phyloP scores from a whole-genome alignment of 2,113 vertebrate species.

The Mus spicilegus region DNA sequence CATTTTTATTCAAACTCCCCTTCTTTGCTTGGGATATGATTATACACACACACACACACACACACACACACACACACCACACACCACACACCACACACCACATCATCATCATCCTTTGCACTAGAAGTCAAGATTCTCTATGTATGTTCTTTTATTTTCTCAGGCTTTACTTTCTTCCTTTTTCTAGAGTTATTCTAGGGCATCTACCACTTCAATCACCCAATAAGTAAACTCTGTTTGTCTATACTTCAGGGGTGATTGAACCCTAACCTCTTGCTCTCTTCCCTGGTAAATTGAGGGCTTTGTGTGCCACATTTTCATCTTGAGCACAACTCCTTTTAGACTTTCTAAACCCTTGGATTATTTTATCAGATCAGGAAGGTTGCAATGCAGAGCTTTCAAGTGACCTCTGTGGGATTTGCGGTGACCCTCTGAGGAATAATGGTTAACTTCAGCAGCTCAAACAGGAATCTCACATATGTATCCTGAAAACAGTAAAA shows the following conservation, averaged over 20 bases:
- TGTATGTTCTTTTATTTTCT: constrained; percentile 13
- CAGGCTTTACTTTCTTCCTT: not conserved
- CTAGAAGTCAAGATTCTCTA: not conserved
- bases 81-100: no score
- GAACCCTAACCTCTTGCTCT: constrained; percentile 57
- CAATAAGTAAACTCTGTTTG: not conserved
- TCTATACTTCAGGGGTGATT: not conserved
- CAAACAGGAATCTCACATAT: not conserved
- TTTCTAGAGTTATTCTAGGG: not conserved
- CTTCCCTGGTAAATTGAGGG: constrained; percentile 58
- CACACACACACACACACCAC: not conserved
- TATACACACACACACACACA: not conserved
- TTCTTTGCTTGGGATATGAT: not conserved
- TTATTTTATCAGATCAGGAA: constrained; percentile 66
- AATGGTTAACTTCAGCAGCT: constrained; percentile 29
- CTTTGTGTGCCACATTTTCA: constrained; percentile 46
- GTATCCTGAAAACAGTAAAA: not conserved
- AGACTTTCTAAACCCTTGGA: constrained; percentile 57
- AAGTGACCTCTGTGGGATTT: not conserved
- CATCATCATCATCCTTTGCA: not conserved
- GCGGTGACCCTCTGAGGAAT: constrained; percentile 35
- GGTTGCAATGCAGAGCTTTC: constrained; percentile 48
- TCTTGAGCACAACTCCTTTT: constrained; percentile 42
- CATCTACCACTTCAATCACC: not conserved
- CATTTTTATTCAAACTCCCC: not conserved